A percentile compares a stretch with the other conserved stretches of the same genome.
Conservation (phyloP, 2,113 vertebrate genomes). For the zebrafish (Danio rerio) region DNA sequence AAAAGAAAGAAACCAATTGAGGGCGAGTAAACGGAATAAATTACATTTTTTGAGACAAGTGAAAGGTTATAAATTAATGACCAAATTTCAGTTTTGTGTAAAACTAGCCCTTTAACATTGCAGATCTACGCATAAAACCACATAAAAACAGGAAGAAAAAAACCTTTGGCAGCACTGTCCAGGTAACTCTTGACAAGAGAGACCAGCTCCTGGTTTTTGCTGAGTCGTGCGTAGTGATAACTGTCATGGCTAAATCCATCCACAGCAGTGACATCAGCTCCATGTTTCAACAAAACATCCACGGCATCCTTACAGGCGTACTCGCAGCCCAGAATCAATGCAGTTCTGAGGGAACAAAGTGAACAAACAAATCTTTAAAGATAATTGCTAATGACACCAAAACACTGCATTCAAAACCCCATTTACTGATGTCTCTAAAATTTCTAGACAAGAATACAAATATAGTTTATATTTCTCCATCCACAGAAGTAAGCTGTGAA, state of each 20-base stretch:
- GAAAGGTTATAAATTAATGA: too few species aligned
- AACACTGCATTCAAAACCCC: too few species aligned
- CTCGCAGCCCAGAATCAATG: constrained; percentile 93
- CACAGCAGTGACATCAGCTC: constrained; percentile 80
- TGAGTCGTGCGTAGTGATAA: constrained; percentile 89
- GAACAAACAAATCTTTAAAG: background rate
- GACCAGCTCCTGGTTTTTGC: constrained; percentile 88
- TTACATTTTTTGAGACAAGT: too few species aligned
- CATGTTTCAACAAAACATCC: constrained; percentile 87
- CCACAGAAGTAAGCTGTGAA: too few species aligned
- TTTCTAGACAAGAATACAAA: too few species aligned
- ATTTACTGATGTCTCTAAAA: too few species aligned
- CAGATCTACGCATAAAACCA: background rate
- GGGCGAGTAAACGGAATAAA: too few species aligned
- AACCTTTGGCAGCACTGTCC: constrained; percentile 87
- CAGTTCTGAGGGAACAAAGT: constrained; percentile 77
- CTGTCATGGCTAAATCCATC: constrained; percentile 88
- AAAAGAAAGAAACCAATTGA: too few species aligned
- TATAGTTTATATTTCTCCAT: too few species aligned
- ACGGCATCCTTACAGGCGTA: constrained; percentile 91
- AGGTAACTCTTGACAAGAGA: constrained; percentile 81
- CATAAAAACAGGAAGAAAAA: background rate
- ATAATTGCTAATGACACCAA: background rate
- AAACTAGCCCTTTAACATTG: background rate
- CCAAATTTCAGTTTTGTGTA: too few species aligned